These are phyloP conservation scores for Grammomys dolichurus DNA, from an alignment of 2,113 vertebrate genomes.

Conservation along the genomic window DNA sequence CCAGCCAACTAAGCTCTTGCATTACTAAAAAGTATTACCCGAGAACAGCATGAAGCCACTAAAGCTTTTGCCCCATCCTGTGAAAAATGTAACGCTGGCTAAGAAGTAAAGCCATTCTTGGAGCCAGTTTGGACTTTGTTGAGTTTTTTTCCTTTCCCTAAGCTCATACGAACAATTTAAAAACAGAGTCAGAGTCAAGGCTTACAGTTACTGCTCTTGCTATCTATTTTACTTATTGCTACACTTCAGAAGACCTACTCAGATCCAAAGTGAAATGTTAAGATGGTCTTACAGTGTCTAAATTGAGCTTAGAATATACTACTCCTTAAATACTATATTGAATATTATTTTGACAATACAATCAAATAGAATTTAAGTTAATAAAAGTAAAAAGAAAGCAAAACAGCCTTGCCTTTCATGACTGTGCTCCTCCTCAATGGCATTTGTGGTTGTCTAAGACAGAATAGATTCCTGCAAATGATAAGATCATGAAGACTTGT, in stretches of 20 bases:
- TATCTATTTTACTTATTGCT: constrained; percentile 4
- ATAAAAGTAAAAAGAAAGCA: neutral
- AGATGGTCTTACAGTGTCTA: constrained; percentile 48
- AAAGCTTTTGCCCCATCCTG: constrained; percentile 73
- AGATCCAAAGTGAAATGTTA: neutral
- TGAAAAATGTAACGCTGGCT: constrained; percentile 74
- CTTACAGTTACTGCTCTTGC: constrained; percentile 20
- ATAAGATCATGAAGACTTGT: neutral
- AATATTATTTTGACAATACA: neutral
- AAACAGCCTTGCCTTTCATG: neutral
- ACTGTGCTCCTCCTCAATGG: neutral
- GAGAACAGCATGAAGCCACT: constrained; percentile 76
- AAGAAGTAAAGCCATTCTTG: constrained; percentile 71
- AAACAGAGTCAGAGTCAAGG: constrained; percentile 52
- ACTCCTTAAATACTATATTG: neutral
- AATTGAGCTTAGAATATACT: neutral
- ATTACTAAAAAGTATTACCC: constrained; percentile 65
- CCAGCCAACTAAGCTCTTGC: constrained; percentile 75
- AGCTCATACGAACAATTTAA: constrained; percentile 69
- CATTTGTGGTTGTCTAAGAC: neutral
- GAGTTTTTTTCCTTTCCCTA: neutral
- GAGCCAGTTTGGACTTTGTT: constrained; percentile 59
- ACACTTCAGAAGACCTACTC: neutral
- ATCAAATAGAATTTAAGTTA: constrained; percentile 38
- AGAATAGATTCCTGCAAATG: constrained; percentile 26